Evolutionary conservation across 2,113 vertebrate genomes (phyloP), one percentile per base, ranked within the genome.

Genomic region (Struthidea cinerea): DNA sequence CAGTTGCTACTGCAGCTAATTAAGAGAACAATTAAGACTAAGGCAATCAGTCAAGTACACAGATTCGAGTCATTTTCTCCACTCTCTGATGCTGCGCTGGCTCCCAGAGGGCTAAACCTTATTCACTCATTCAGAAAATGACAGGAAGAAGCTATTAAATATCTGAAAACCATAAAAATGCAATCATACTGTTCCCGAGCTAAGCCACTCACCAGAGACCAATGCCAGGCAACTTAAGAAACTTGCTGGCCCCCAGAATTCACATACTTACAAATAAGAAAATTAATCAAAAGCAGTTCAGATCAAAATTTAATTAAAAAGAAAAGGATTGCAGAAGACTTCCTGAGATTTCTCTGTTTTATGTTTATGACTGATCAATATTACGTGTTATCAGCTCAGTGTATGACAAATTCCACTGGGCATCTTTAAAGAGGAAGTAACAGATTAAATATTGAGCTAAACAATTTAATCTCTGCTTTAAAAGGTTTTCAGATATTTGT

Each of bases 21-120:
- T 99, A 99, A 99, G 98, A 99, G 98, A 99, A 99, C 99, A 99
- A 99, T 99, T 99, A 99, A 98, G 98, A 99, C 98, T 97, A 97
- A 98, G 97, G 98, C 98, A 98, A 99, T 99, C 98, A 98, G 98
- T 98, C 98, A 98, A 98, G 97, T 97, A 98, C 97, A 97, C 97
- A 98, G 97, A 98, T 97, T 97, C 94, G 89, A 97, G 97, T 98
- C 97, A 97, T 98, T 97, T 97, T 98, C 98, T 96, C 88, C 90
- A 96, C 97, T 98, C 97, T 98, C 83, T 16, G 92, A 98, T 96
- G 97, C 96, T 89, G 97, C 30, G 63, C 94, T 94, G 86, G 94
- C 97, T 98, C 98, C 98, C 98, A 97, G 95, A 98, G 98, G 98
- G 97, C 96, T 94, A 94, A 98, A 97, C 97, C 93, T 77, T 98